Base-by-base conservation (phyloP, 2,113 vertebrate genomes). In the Grammomys dolichurus region DNA sequence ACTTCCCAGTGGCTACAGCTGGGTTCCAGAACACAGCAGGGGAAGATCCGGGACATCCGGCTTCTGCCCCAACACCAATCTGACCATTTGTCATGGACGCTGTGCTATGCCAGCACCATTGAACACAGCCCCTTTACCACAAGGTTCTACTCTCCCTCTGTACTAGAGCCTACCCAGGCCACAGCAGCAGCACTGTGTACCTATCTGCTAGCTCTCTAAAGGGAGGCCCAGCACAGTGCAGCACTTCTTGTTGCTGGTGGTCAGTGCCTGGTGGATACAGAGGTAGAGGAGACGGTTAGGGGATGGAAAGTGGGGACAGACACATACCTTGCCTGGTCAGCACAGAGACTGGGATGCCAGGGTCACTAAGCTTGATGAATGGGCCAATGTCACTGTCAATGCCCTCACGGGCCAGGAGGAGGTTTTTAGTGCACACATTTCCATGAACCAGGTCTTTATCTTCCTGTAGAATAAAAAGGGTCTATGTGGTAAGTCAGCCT, bases 331-430 rank as follows among this genome's bases (percentile, higher is more conserved):
- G 99, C 96, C 99, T 99, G 94, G 98, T 98, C 16, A 99, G 99
- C 36, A 99, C 99, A 0, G 99, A 99, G 84, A 99, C 98, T 20
- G 99, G 99, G 93, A 99, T 99, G 65, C 99, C 99, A 0, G 99
- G 99, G 98, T 99, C 99, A 0, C 99, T 99, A 88, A 99, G 99
- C 97, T 99, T 99, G 96, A 99, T 99, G 97, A 99, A 99, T 0
- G 99, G 99, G 17, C 99, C 99, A 3, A 98, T 99, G 58, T 99
- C 99, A 0, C 92, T 95, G 31, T 98, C 99, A 36, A 99, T 98
- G 31, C 99, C 99, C 48, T 99, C 99, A 22, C 99, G 98, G 77
- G 99, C 99, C 98, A 99, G 96, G 0, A 99, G 98, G 95, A 99
- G 99, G 97, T 99, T 99, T 97, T 99, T 99, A 5, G 99, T 99